Evolutionary conservation across 1,140 invertebrate genomes (phyloP).

Genomic region (Limonius californicus): DNA sequence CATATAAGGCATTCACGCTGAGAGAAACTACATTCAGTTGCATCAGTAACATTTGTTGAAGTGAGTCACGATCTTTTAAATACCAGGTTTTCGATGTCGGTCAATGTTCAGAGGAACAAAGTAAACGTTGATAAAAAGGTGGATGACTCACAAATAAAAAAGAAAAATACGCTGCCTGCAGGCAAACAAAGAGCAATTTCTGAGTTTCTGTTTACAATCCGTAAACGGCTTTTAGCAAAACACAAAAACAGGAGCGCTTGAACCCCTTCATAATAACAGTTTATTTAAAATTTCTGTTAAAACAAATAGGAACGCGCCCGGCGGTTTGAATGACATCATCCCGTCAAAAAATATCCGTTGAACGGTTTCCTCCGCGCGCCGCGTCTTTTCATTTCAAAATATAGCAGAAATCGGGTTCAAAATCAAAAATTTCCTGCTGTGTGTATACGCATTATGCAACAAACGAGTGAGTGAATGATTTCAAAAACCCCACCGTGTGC

Average conservation of each 20-base stretch:
- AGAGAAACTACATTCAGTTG: constrained; percentile 1
- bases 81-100: not conserved
- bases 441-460: not conserved
- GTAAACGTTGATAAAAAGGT: too few relatives aligned
- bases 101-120: not conserved
- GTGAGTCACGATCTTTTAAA: not conserved
- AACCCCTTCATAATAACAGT: too few relatives aligned
- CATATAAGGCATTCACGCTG: not conserved
- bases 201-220: too few relatives aligned
- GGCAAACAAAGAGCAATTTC: too few relatives aligned
- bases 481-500: too few relatives aligned
- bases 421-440: not conserved
- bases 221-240: too few relatives aligned
- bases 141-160: too few relatives aligned
- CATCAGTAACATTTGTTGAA: not conserved
- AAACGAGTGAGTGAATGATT: not conserved
- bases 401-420: not conserved
- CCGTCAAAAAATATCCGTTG: not conserved
- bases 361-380: too few relatives aligned
- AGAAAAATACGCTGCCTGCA: too few relatives aligned
- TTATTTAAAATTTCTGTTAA: not conserved
- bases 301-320: not conserved
- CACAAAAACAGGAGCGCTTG: too few relatives aligned
- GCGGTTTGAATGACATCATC: not conserved
- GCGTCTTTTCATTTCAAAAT: not conserved